Base-by-base conservation (phyloP, 37 sponge, comb jelly and placozoan genomes). In the Aplysina aerophoba region DNA sequence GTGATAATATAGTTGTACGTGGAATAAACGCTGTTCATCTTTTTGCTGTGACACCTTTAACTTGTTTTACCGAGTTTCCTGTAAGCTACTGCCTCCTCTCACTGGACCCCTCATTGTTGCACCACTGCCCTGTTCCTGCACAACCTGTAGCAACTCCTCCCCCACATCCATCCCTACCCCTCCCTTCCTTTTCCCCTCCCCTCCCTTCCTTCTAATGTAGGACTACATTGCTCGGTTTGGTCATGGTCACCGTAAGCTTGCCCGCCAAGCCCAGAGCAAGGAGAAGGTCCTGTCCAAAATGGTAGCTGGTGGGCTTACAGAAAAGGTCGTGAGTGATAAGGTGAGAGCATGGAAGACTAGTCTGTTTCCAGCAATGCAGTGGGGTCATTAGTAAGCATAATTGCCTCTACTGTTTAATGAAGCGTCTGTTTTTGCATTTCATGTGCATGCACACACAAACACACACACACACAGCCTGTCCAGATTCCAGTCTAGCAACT, bases 251-350 rank as follows among this genome's bases (percentile, higher is more conserved):
- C 89, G 91, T 21, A 96, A 96, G 64, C 74, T 96, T 65, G 98
- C 98, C 54, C 84, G 90, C 65, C 98, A 97, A 36, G 98, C 98
- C 65, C 98, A 97, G 89, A 91, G 92, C 63, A 97, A 97, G 79
- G 98, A 97, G 86, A 97, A 97, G 89, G 93, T 92, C 59, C 80
- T 97, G 63, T 91, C 90, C 30, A 97, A 97, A 82, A 97, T 97
- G 98, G 93, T 97, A 34, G 93, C 89, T n/a, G 89, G 91, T 44
- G 98, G 98, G 0, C 87, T 97, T 21, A 89, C 95, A 15, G 98
- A 97, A 41, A 97, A 91, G 59, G 98, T 97, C 21, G 81, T 85
- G 0, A 6, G 57, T 19, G 98, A 97, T 82, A 88, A 88, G 88
- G 94, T 87, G 41, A n/a, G n/a, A 74, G 27, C 66, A 44, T 44